Base-by-base conservation (phyloP, 2,888 invertebrate species). In the Cremastinae sp. region DNA sequence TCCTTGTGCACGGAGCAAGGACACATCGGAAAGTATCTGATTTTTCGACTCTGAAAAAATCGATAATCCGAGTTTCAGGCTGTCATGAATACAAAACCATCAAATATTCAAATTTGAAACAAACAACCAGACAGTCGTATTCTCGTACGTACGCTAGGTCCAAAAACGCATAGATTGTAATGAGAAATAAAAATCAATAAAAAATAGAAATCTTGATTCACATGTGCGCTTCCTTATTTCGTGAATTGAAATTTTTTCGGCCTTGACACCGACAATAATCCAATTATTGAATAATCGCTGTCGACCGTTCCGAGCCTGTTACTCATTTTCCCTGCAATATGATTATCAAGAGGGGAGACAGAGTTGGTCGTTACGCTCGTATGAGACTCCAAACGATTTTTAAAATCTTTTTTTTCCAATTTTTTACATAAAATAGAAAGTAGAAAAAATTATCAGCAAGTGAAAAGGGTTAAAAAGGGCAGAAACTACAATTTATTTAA, bases 41-140 rank as follows among this genome's bases (percentile, higher is more conserved):
- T 83, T 84, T 83, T 78, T 80, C 80, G 75, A 79, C 68, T 78
- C 79, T 69, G 78, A 75, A 75, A 75, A 69, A 81, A 84, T 83
- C 82, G 82, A 84, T 83, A 82, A 75, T 73, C 61, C 65, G 16
- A n/a, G n/a, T n/a, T n/a, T n/a, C n/a, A n/a, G n/a, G n/a, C n/a
- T n/a, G n/a, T n/a, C n/a, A 47, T 71, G 39, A 45, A 37, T 55
- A 2, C 16, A n/a, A n/a, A n/a, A n/a, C n/a, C n/a, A n/a, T n/a
- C n/a, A n/a, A n/a, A n/a, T n/a, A n/a, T n/a, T n/a, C n/a, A n/a
- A n/a, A n/a, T n/a, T n/a, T n/a, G n/a, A n/a, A n/a, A n/a, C n/a
- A n/a, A n/a, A n/a, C n/a, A n/a, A n/a, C n/a, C n/a, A n/a, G n/a
- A n/a, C n/a, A n/a, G n/a, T n/a, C n/a, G n/a, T n/a, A n/a, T n/a